Conservation (phyloP, 23 tunicate genomes). For the Phallusia fumigata region DNA sequence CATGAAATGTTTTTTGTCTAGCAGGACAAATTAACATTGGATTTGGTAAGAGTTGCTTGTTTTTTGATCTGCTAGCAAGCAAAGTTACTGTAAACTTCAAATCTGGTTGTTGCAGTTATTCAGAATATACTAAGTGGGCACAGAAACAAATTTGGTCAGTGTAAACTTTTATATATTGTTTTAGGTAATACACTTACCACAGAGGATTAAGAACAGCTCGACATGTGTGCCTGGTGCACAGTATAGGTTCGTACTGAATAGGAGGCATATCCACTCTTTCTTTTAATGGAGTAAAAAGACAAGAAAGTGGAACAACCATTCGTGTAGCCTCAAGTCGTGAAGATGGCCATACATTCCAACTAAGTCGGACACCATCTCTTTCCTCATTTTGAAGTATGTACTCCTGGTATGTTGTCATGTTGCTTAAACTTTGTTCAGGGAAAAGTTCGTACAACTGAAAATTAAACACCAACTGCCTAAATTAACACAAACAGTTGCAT, state of each 20-base stretch:
- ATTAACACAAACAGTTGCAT: too few species aligned
- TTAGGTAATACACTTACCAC: constrained; percentile 47
- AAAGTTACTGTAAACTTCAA: too few species aligned
- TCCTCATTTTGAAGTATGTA: constrained; percentile 94
- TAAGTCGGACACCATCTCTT: constrained; percentile 88
- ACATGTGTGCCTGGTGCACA: constrained; percentile 90
- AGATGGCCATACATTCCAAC: constrained; percentile 99
- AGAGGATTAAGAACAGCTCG: constrained; percentile 88
- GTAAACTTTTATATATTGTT: too few species aligned
- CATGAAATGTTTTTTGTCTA: too few species aligned
- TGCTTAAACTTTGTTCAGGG: background rate
- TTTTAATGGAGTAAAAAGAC: constrained; percentile 87
- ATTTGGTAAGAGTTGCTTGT: too few species aligned
- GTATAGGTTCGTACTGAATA: constrained; percentile 89
- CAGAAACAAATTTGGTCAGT: too few species aligned
- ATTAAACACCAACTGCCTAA: too few species aligned
- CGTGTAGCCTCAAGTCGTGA: constrained; percentile 91
- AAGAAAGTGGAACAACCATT: constrained; percentile 90
- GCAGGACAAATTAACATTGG: too few species aligned
- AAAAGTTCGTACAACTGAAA: background rate
- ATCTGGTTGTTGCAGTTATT: too few species aligned
- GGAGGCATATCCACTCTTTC: constrained; percentile 86
- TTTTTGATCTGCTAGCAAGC: too few species aligned
- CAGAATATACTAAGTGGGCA: too few species aligned
- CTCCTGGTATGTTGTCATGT: constrained; percentile 91